These are phyloP conservation scores for Sitophilus oryzae DNA, from an alignment of 1,140 invertebrate species.

Conservation along the genomic window DNA sequence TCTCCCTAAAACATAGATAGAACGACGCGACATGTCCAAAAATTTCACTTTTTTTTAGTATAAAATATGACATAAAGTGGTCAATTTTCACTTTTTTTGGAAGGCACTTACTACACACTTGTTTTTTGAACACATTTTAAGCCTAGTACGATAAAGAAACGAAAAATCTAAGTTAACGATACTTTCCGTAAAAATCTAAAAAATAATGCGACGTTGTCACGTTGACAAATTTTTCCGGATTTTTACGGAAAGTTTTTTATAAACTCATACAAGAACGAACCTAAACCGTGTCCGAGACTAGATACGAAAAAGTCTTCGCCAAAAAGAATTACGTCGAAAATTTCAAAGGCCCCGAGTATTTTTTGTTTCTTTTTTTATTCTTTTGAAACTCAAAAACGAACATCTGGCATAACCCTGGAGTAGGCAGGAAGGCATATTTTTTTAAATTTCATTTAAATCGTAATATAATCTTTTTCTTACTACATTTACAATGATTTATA, in stretches of 20 bases:
- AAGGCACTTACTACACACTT: conserved; percentile 46
- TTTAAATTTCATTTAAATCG: conserved; percentile 40
- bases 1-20: too few relatives aligned
- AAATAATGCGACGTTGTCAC: too few relatives aligned
- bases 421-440: conserved; percentile 44
- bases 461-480: conserved; percentile 34
- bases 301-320: conserved; percentile 19
- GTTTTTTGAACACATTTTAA: conserved; percentile 45
- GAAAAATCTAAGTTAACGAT: conserved; percentile 20
- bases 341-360: conserved; percentile 39
- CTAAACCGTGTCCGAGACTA: conserved; percentile 24
- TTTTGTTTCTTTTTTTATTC: conserved; percentile 30
- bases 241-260: too few relatives aligned
- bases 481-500: conserved; percentile 44
- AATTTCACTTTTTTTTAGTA: conserved; percentile 41
- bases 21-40: conserved; percentile 34
- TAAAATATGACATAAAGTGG: conserved; percentile 44
- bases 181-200: too few relatives aligned
- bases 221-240: too few relatives aligned
- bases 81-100: conserved; percentile 38
- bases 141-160: conserved; percentile 38
- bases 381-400: conserved; percentile 37
- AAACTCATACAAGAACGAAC: conserved; percentile 17
- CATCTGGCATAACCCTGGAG: conserved; percentile 40
- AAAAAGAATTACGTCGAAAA: conserved; percentile 4